Evolutionary conservation across 2,113 vertebrate species (phyloP).

Genomic region (Eurystomus gularis): DNA sequence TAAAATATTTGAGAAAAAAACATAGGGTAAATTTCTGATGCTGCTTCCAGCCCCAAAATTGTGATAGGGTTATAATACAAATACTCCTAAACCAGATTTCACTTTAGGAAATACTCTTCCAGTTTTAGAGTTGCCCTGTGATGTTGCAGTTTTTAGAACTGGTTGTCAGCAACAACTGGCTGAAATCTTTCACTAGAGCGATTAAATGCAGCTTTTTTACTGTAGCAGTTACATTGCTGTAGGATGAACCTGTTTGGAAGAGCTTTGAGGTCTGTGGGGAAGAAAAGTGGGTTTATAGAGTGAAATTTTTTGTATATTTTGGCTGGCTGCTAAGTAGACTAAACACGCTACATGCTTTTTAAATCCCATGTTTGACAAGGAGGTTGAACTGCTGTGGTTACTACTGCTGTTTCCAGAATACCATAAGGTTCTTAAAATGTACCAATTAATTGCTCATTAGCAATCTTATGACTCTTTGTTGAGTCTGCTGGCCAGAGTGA

Average conservation of each 20-base stretch:
- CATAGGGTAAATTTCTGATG: not conserved
- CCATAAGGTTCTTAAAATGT: not conserved
- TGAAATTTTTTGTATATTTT: conserved; percentile 34
- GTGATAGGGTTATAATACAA: not conserved
- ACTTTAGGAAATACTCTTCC: not conserved
- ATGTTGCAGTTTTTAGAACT: not conserved
- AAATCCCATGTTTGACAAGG: conserved; percentile 30
- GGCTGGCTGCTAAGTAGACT: conserved; percentile 35
- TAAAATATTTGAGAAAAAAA: not conserved
- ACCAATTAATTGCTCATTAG: not conserved
- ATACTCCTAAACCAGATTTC: not conserved
- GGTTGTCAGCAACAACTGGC: not conserved
- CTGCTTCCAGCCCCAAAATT: not conserved
- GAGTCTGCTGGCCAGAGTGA: not conserved
- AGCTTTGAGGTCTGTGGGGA: not conserved
- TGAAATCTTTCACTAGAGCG: not conserved
- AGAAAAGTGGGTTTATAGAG: conserved; percentile 15
- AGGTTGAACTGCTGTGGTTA: not conserved
- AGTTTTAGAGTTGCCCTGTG: not conserved
- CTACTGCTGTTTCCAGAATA: not conserved
- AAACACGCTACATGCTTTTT: conserved; percentile 30
- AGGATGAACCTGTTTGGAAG: conserved; percentile 13
- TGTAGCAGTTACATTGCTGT: not conserved
- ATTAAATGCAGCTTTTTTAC: not conserved
- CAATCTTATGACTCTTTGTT: not conserved